phyloP scores from a whole-genome alignment of 2,113 vertebrate genomes.

The Dicaeum eximium region DNA sequence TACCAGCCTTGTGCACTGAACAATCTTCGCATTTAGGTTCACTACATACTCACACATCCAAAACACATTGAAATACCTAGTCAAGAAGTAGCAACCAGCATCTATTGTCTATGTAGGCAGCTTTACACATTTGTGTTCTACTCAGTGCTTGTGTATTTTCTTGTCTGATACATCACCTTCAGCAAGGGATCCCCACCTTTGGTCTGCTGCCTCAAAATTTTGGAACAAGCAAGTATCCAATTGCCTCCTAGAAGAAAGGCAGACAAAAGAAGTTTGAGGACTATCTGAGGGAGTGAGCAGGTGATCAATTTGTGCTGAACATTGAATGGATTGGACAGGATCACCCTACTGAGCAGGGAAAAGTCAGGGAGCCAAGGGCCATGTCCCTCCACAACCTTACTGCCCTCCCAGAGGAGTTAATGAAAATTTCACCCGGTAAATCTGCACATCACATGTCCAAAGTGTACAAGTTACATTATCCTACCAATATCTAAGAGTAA shows the following conservation, averaged over 20 bases:
- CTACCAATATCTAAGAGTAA: background rate
- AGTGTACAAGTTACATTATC: background rate
- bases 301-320: background rate
- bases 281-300: background rate
- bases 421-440: background rate
- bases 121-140: background rate
- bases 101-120: background rate
- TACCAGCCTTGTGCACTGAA: background rate
- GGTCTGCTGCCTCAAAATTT: background rate
- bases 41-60: background rate
- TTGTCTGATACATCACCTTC: background rate
- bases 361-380: fast-evolving
- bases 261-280: background rate
- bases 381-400: background rate
- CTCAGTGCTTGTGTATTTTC: background rate
- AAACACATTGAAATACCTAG: background rate
- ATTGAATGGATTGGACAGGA: background rate
- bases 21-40: background rate
- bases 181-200: background rate
- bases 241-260: background rate
- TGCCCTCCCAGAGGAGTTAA: background rate
- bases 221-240: background rate
- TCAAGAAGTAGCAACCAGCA: background rate
- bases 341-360: background rate
- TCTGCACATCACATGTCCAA: background rate